A percentile compares a stretch with the other conserved stretches of the same genome.
These are phyloP conservation scores for Vipera latastei DNA, from an alignment of 2,797 vertebrate species.

Conservation along the genomic window DNA sequence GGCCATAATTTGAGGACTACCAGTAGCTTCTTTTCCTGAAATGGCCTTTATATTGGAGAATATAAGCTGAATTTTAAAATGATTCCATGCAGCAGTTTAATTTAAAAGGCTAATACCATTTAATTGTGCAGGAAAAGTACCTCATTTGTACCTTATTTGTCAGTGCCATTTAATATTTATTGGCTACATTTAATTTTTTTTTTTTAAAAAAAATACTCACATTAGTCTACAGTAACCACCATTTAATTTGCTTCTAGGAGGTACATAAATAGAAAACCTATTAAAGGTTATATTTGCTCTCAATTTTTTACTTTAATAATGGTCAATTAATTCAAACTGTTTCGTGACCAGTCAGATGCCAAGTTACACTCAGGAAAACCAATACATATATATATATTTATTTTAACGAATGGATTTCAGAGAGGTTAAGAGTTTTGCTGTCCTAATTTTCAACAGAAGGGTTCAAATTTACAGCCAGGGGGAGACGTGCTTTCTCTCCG, in stretches of 20 bases:
- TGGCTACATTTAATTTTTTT: neutral
- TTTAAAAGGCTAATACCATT: neutral
- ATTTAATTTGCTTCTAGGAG: neutral
- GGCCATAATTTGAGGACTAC: too few relatives aligned
- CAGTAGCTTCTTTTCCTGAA: neutral
- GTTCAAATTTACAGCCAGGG: neutral
- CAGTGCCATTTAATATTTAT: neutral
- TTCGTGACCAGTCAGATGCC: too few relatives aligned
- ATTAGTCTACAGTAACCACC: neutral
- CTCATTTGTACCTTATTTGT: neutral
- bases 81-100: neutral
- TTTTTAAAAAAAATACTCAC: neutral
- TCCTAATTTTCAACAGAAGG: neutral
- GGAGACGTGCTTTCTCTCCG: neutral
- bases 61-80: neutral
- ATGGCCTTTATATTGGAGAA: neutral
- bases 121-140: neutral
- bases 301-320: neutral
- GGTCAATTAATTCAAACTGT: neutral
- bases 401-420: neutral
- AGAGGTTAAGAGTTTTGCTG: neutral
- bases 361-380: neutral
- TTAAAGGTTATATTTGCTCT: neutral
- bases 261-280: neutral
- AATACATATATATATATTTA: too few relatives aligned